These are phyloP conservation scores for Hartigia nigra DNA, from an alignment of 2,888 invertebrate species.

Conservation along the genomic window DNA sequence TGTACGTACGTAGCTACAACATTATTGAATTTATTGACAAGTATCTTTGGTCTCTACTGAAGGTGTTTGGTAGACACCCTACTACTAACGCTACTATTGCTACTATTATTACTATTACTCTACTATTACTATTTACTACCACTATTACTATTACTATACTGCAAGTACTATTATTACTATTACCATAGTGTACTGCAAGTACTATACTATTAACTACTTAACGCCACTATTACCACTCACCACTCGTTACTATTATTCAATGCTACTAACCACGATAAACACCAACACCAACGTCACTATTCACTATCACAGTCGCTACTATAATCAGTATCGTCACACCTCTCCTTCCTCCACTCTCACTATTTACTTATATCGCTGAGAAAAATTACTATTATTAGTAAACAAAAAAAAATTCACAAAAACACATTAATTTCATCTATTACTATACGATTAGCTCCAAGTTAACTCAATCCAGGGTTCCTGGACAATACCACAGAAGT, in stretches of 20 bases:
- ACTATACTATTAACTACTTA: conserved; percentile 21
- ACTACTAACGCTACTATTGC: conserved; percentile 36
- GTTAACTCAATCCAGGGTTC: background rate
- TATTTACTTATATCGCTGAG: background rate
- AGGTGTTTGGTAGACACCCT: conserved; percentile 57
- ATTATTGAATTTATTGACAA: conserved; percentile 37
- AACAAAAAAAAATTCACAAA: background rate
- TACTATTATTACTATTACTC: conserved; percentile 7
- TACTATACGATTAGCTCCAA: background rate
- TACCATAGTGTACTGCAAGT: conserved; percentile 10
- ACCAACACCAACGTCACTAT: background rate
- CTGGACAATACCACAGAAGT: background rate
- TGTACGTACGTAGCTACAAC: conserved; percentile 29
- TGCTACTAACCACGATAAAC: conserved; percentile 27
- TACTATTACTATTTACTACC: conserved; percentile 39
- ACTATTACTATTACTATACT: conserved; percentile 18
- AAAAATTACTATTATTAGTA: background rate
- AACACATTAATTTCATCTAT: background rate
- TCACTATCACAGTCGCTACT: background rate
- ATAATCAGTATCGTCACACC: background rate
- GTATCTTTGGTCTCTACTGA: conserved; percentile 47
- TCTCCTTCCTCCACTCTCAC: background rate
- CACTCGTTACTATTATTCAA: conserved; percentile 39
- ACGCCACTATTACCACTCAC: conserved; percentile 29
- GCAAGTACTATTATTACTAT: conserved; percentile 21